Conservation (phyloP, 2,113 vertebrate species). For the Camelus dromedarius region DNA sequence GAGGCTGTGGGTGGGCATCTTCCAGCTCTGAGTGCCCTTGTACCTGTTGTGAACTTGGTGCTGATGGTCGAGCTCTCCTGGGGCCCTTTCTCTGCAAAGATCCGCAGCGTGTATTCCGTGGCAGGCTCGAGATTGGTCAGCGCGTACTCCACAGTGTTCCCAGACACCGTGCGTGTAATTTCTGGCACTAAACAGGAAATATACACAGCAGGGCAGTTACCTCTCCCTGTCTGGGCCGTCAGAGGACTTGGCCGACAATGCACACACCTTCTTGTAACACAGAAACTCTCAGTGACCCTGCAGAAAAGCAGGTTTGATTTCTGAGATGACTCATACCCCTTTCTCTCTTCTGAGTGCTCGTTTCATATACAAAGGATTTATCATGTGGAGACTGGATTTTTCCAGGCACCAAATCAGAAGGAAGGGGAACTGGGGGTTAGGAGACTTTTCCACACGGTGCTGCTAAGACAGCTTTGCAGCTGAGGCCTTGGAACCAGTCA, state of each 20-base stretch:
- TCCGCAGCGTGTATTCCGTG: slow-evolving; percentile 92
- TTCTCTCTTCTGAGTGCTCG: background rate
- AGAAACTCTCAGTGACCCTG: slow-evolving; percentile 17
- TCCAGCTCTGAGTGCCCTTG: background rate
- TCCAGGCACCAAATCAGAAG: background rate
- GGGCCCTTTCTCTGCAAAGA: slow-evolving; percentile 92
- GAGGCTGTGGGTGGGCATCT: background rate
- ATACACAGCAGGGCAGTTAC: background rate
- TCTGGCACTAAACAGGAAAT: slow-evolving; percentile 88
- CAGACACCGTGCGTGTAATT: slow-evolving; percentile 92
- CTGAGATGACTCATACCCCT: background rate
- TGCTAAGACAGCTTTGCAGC: background rate
- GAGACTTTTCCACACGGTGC: background rate
- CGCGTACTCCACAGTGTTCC: slow-evolving; percentile 95
- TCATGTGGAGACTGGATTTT: slow-evolving; percentile 39
- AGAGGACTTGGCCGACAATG: fast-evolving
- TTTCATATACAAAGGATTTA: background rate
- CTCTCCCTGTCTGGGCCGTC: background rate
- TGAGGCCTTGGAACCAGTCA: background rate
- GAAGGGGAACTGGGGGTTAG: background rate
- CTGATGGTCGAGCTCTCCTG: slow-evolving; percentile 92
- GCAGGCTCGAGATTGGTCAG: slow-evolving; percentile 92
- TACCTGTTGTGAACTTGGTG: slow-evolving; percentile 95
- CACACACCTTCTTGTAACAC: fast-evolving
- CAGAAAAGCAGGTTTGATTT: background rate